Percentiles rank a stretch among this genome's conserved stretches.
Evolutionary conservation across 1,140 invertebrate genomes (phyloP).

Genomic region (Harlomillsia oculata): DNA sequence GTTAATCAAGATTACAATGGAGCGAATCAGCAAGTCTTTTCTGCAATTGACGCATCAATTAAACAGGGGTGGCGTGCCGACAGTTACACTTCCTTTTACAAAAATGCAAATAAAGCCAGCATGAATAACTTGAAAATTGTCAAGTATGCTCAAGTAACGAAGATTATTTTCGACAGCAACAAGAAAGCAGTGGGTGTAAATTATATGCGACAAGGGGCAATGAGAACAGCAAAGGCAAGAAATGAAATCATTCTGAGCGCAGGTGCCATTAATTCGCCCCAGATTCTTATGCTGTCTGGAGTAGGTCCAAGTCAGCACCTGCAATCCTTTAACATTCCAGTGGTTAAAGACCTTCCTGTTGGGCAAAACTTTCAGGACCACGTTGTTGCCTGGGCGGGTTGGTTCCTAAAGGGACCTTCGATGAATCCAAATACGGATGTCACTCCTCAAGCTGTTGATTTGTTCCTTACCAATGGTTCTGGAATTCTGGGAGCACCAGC

Average conservation of each 20-base stretch:
- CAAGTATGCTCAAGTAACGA: not conserved
- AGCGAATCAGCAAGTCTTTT: slow-evolving; percentile 29
- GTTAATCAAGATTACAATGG: slow-evolving; percentile 49
- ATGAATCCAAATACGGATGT: slow-evolving; percentile 50
- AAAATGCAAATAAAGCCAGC: not conserved
- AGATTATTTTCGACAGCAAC: not conserved
- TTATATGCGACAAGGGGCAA: slow-evolving; percentile 47
- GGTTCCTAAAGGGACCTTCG: slow-evolving; percentile 43
- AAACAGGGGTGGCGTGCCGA: slow-evolving; percentile 9
- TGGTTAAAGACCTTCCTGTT: slow-evolving; percentile 1
- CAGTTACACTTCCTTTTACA: slow-evolving; percentile 3
- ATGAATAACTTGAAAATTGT: not conserved
- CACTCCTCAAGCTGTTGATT: slow-evolving; percentile 46
- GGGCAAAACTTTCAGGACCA: slow-evolving; percentile 39
- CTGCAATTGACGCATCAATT: not conserved
- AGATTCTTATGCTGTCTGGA: slow-evolving; percentile 63
- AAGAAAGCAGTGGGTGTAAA: slow-evolving; percentile 48
- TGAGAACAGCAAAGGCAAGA: slow-evolving; percentile 42
- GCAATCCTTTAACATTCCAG: slow-evolving; percentile 26
- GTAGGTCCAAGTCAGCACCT: slow-evolving; percentile 56
- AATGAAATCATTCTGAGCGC: slow-evolving; percentile 60
- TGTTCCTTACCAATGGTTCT: not conserved
- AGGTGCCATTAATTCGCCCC: slow-evolving; percentile 57
- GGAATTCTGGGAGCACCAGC: not conserved
- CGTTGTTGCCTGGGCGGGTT: slow-evolving; percentile 39